These are phyloP conservation scores for Epistrophella euchroma DNA, from an alignment of 2,888 invertebrate species.

Conservation along the genomic window DNA sequence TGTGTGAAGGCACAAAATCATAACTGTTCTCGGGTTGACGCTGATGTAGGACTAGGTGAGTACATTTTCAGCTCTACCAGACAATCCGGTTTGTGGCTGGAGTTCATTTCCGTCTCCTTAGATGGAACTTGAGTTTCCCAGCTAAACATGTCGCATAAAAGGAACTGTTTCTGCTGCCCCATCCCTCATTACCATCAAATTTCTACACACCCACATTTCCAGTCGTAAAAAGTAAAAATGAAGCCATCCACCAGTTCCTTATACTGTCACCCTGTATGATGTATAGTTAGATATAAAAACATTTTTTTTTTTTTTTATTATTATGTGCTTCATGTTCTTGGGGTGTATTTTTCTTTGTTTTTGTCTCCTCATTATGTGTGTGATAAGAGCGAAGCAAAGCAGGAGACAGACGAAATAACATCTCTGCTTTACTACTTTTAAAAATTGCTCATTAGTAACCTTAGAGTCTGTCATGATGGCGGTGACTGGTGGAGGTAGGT, in stretches of 20 bases:
- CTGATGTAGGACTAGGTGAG: constrained; percentile 74
- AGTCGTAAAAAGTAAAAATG: constrained; percentile 48
- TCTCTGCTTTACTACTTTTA: constrained; percentile 45
- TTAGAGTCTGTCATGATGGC: constrained; percentile 28
- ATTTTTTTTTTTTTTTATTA: constrained; percentile 37
- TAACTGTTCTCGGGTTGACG: constrained; percentile 73
- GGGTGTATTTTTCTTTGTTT: constrained; percentile 61
- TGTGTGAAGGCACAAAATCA: constrained; percentile 56
- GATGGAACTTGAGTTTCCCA: constrained; percentile 63
- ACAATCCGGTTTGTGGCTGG: constrained; percentile 73
- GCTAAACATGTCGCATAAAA: constrained; percentile 60
- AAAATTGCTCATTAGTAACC: constrained; percentile 71
- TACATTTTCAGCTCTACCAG: constrained; percentile 73
- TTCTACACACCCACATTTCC: constrained; percentile 24
- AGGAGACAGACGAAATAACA: constrained; percentile 39
- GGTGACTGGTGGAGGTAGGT: constrained; percentile 4
- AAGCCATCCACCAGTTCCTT: constrained; percentile 60
- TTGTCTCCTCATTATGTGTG: constrained; percentile 57
- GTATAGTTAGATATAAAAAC: constrained; percentile 34
- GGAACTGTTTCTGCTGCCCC: constrained; percentile 23
- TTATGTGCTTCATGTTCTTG: constrained; percentile 54
- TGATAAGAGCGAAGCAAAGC: constrained; percentile 38
- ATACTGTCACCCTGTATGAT: constrained; percentile 47
- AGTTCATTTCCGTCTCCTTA: constrained; percentile 71
- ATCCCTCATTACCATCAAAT: constrained; percentile 2